phyloP scores from a whole-genome alignment of 2,888 invertebrate genomes.

The Myopa tessellatipennis region DNA sequence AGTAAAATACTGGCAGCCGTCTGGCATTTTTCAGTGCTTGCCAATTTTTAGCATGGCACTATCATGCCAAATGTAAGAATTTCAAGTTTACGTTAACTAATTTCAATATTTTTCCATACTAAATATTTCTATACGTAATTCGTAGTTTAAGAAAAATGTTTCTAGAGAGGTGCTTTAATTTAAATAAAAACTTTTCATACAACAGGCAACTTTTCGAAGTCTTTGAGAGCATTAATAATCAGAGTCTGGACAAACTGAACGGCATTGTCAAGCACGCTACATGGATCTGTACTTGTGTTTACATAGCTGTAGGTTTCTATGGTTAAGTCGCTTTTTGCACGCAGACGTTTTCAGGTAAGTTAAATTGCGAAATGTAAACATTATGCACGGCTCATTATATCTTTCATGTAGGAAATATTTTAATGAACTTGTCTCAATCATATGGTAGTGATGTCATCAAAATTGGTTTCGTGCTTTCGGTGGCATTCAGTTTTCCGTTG shows the following conservation, averaged over 20 bases:
- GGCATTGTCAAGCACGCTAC: conserved; percentile 88
- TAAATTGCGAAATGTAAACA: background rate
- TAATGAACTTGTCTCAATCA: conserved; percentile 86
- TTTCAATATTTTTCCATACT: too few species aligned
- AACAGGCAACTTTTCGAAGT: conserved; percentile 91
- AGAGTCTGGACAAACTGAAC: conserved; percentile 90
- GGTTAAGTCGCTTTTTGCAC: conserved; percentile 89
- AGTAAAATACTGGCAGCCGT: conserved; percentile 83
- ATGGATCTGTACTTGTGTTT: conserved; percentile 90
- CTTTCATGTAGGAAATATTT: conserved; percentile 79
- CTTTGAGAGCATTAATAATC: conserved; percentile 88
- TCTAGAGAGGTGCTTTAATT: too few species aligned
- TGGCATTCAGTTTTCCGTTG: conserved; percentile 96
- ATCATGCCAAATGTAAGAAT: conserved; percentile 91
- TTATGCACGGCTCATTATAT: background rate
- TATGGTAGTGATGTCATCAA: conserved; percentile 89
- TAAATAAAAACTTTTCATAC: background rate
- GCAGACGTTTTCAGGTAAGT: conserved; percentile 75
- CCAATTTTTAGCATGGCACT: conserved; percentile 97
- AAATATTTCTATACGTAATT: too few species aligned
- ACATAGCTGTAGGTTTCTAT: conserved; percentile 91
- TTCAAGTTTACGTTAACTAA: background rate
- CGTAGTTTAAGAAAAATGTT: too few species aligned
- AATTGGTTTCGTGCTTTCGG: conserved; percentile 92
- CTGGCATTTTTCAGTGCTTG: conserved; percentile 89